Evolutionary conservation across 1,140 invertebrate species (phyloP).

Genomic region (Laodelphax striatellus): DNA sequence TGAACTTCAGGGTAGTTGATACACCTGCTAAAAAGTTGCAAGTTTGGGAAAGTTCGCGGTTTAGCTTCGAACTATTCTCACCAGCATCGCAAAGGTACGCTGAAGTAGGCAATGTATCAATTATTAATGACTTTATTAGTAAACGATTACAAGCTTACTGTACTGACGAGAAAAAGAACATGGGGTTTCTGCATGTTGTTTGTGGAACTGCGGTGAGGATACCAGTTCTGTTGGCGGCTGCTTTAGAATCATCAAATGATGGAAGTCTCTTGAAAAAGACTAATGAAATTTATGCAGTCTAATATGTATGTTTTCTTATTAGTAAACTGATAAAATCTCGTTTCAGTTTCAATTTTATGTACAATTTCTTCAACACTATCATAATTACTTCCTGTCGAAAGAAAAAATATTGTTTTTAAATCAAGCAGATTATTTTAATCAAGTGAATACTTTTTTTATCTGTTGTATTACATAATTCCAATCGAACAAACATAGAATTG

Average conservation of each 20-base stretch:
- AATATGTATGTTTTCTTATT: too few species aligned
- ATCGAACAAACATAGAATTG: too few species aligned
- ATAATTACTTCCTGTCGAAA: too few species aligned
- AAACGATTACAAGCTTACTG: constrained; percentile 46
- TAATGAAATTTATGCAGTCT: too few species aligned
- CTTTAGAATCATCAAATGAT: constrained; percentile 37
- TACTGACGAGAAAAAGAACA: constrained; percentile 37
- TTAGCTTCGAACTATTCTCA: constrained; percentile 55
- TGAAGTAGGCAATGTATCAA: constrained; percentile 49
- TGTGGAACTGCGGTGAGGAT: constrained; percentile 49
- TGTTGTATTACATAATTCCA: too few species aligned
- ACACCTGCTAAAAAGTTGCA: constrained; percentile 39
- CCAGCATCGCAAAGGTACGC: constrained; percentile 40
- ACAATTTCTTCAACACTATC: too few species aligned
- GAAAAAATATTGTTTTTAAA: too few species aligned
- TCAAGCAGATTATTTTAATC: too few species aligned
- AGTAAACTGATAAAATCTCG: too few species aligned
- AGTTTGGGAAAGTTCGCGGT: constrained; percentile 44
- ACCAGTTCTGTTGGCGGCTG: constrained; percentile 47
- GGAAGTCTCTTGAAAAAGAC: too few species aligned
- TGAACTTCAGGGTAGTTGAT: constrained; percentile 45
- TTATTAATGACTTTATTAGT: constrained; percentile 50
- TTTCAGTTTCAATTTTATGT: too few species aligned
- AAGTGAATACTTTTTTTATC: too few species aligned
- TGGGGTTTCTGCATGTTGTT: constrained; percentile 43